Evolutionary conservation across 2,888 invertebrate species (phyloP).

Genomic region (Temnothorax rugatulus): DNA sequence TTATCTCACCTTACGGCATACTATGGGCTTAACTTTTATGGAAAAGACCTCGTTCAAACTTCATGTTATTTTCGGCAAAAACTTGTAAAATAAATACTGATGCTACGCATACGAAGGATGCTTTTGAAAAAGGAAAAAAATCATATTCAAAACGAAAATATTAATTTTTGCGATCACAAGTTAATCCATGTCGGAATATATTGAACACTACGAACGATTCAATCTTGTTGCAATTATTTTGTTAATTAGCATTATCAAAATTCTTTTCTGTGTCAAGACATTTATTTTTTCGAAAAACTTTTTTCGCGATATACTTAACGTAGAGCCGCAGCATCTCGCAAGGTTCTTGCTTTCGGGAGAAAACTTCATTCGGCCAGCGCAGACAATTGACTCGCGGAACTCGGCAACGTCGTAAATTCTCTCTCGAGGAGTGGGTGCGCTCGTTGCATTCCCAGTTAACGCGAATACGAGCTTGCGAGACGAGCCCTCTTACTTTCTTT

Average conservation of each 20-base stretch:
- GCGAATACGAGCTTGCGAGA: slow-evolving; percentile 45
- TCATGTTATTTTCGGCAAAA: neutral
- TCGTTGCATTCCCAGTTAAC: slow-evolving; percentile 55
- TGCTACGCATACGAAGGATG: neutral
- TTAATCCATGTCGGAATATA: neutral
- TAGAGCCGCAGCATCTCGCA: neutral
- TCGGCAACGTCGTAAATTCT: slow-evolving; percentile 56
- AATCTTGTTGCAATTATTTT: neutral
- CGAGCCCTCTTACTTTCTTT: slow-evolving; percentile 44
- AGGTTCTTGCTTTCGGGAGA: neutral
- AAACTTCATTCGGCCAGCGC: slow-evolving; percentile 34
- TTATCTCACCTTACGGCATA: slow-evolving; percentile 3
- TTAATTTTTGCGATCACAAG: neutral
- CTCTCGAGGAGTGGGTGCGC: slow-evolving; percentile 43
- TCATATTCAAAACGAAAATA: neutral
- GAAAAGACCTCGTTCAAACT: neutral
- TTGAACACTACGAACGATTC: neutral
- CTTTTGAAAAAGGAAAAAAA: neutral
- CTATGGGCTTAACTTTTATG: neutral
- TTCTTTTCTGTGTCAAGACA: neutral
- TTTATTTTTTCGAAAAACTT: neutral
- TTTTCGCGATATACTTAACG: neutral
- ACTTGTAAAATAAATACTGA: neutral
- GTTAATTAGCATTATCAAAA: neutral
- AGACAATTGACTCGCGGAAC: slow-evolving; percentile 26